Conservation (phyloP, 2,113 vertebrate species). For the Xenus cinereus region DNA sequence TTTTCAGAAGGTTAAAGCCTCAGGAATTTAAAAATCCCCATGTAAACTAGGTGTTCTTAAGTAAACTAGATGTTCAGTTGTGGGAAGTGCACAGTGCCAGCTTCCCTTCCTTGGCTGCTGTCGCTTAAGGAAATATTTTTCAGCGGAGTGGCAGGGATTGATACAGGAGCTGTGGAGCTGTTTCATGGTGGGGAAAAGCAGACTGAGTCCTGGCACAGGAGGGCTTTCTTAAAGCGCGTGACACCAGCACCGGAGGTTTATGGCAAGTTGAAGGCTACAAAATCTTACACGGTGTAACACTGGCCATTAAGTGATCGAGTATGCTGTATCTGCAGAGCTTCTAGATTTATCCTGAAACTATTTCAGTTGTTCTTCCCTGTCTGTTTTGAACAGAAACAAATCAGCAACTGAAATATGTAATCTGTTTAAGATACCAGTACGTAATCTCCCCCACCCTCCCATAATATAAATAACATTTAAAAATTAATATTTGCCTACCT, state of each 20-base stretch:
- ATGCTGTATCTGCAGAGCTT: not conserved
- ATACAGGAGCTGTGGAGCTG: not conserved
- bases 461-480: not conserved
- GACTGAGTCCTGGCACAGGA: not conserved
- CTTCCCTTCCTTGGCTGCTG: not conserved
- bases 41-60: not conserved
- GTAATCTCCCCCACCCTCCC: not conserved
- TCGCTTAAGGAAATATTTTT: not conserved
- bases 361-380: not conserved
- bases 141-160: not conserved
- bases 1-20: constrained; percentile 10
- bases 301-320: not conserved
- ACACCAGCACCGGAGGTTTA: not conserved
- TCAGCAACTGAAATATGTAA: not conserved
- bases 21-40: not conserved
- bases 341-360: not conserved
- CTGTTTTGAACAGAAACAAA: not conserved
- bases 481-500: not conserved
- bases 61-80: not conserved
- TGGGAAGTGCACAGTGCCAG: not conserved
- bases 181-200: fast-evolving
- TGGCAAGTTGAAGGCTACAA: not conserved
- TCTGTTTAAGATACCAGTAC: not conserved
- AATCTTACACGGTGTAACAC: fast-evolving
- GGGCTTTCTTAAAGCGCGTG: fast-evolving